These are phyloP conservation scores for Mayetiola destructor DNA, from an alignment of 2,888 invertebrate genomes.

Conservation along the genomic window DNA sequence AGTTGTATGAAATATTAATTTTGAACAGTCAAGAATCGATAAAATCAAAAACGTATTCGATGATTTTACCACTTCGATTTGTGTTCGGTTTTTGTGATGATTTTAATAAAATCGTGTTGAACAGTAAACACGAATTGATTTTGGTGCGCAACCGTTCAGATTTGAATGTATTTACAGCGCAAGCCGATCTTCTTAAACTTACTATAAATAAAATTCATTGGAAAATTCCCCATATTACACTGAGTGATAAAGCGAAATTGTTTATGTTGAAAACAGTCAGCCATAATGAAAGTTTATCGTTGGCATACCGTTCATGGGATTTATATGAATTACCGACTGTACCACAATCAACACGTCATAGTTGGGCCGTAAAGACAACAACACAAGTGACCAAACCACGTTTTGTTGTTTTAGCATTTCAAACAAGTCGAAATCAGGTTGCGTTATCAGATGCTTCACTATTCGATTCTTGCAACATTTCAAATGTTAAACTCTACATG, in stretches of 20 bases:
- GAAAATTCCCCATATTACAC: conserved; percentile 19
- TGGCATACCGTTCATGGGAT: conserved; percentile 18
- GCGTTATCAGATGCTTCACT: conserved; percentile 19
- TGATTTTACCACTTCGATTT: conserved; percentile 24
- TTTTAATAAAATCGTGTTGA: conserved; percentile 29
- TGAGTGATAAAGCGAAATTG: conserved; percentile 16
- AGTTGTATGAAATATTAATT: neutral
- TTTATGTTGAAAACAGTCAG: conserved; percentile 15
- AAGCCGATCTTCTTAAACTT: conserved; percentile 16
- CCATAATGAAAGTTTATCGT: conserved; percentile 8
- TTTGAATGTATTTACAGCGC: conserved; percentile 22
- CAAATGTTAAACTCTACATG: conserved; percentile 27
- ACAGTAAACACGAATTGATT: conserved; percentile 30
- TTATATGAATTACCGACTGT: conserved; percentile 18
- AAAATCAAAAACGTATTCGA: neutral
- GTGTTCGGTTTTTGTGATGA: conserved; percentile 29
- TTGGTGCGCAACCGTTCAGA: conserved; percentile 25
- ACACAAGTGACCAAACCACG: conserved; percentile 28
- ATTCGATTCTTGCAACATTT: conserved; percentile 23
- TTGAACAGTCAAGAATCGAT: neutral
- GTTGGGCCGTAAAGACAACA: conserved; percentile 27
- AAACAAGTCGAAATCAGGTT: conserved; percentile 27
- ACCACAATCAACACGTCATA: conserved; percentile 22
- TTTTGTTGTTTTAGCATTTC: conserved; percentile 29
- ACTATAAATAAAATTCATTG: conserved; percentile 20